Evolutionary conservation across 1,140 invertebrate species (phyloP), one percentile per base, ranked within the genome.

Genomic region (Nymphalis io): DNA sequence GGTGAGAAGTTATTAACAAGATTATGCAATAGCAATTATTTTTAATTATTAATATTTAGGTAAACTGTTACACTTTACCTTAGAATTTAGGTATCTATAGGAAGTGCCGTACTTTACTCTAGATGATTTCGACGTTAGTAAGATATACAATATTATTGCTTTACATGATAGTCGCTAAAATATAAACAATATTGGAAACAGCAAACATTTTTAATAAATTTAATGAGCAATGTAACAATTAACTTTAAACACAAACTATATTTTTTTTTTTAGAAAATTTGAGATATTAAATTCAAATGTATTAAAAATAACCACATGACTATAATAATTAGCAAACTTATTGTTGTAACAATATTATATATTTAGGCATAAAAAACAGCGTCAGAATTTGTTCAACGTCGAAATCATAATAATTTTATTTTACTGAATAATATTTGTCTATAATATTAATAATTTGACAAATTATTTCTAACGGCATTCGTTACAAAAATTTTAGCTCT

Each of bases 1-100:
- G 82, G 73, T 80, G 78, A 81, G 81, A 86, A 86, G 82, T 81
- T 69, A 69, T 77, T 73, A 78, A 78, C 74, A 76, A 78, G 60
- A 79, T 75, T 74, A 79, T 73, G 74, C 66, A 75, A 77, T 73
- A 80, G 70, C 73, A 66, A 66, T 74, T 70, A 73, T 60, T 48
- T 63, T 53, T 65, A 65, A 61, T 55, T 60, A 71, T 65, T 70
- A 65, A 62, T 62, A 66, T 61, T 63, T 33, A 33, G 27, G 27
- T 33, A 62, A 58, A 57, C 38, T 64, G 55, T 65, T 72, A 60
- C 51, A 62, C 39, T 48, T 62, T 75, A 70, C 62, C 57, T 70
- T 68, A 60, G 42, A 70, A 51, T 60, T 33, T 8, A 33, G 27
- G 27, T 64, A 69, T 66, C 65, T 72, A 75, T 70, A 73, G 72